Evolutionary conservation across 64 coral and sea anemone genomes (phyloP), one percentile per base, ranked within the genome.

Genomic region (Cladopsammia gracilis): DNA sequence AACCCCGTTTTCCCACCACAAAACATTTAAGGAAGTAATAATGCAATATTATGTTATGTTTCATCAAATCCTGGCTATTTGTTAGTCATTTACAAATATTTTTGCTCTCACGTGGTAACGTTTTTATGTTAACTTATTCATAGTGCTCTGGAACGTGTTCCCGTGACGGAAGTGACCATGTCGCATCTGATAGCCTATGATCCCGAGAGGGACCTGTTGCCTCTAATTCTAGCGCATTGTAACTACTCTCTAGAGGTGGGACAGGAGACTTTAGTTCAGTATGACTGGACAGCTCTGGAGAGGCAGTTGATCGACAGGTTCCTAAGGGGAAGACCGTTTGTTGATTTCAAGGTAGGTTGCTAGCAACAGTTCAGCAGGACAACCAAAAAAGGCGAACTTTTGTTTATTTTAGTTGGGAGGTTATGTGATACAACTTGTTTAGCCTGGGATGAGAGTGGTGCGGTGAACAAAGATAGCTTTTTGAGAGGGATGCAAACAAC

Each of bases 241-340:
- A 90, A 92, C 68, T 96, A 96, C 76, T 96, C 90, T 43, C 78
- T 96, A 22, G 86, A 96, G 58, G 94, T 92, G 48, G 94, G 89
- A 48, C 70, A 96, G 57, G 90, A 86, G 45, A 92, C 94, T 56
- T 44, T 58, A 26, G 94, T 96, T 62, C 85, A 92, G 48, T 96
- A 96, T 48, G 90, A 96, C 67, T 96, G 94, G 94, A 11, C 90
- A 25, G 89, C 84, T 1, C 19, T 96, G 46, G 89, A 96, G 64
- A 93, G 95, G 64, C 95, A 96, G 49, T 42, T 96, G 61, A 93
- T 89, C 78, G 95, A 96, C 86, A 93, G 95, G 79, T 96, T 96
- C 60, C 75, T 96, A n/a, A 79, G 86, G 22, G 95, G 90, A 64
- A 93, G 59, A 70, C 67, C 46, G n/a, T 76, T 96, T 56, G 79